A percentile compares a stretch with the other conserved stretches of the same genome.
Evolutionary conservation across 1,140 invertebrate species (phyloP).

Genomic region (Microplitis demolitor): DNA sequence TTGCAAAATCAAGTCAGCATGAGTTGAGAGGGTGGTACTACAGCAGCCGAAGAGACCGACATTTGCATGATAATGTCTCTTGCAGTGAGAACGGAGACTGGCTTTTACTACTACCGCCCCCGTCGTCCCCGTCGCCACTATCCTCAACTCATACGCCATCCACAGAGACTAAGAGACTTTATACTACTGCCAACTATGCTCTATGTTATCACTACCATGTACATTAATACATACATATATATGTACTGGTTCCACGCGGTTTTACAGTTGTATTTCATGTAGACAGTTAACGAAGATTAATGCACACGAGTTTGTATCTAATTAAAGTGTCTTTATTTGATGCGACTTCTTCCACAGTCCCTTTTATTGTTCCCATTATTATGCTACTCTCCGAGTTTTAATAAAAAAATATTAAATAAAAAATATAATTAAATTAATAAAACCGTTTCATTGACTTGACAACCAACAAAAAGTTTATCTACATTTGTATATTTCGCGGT

Average conservation of each 20-base stretch:
- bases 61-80: slow-evolving; percentile 17
- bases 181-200: not conserved
- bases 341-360: no score
- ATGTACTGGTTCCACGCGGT: no score
- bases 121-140: no score
- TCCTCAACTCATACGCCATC: not conserved
- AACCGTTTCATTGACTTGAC: no score
- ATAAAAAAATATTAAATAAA: no score
- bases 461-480: not conserved
- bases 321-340: no score
- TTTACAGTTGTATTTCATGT: not conserved
- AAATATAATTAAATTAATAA: no score
- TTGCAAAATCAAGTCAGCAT: not conserved
- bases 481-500: not conserved
- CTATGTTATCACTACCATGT: not conserved
- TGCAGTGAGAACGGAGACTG: slow-evolving; percentile 6
- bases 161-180: not conserved
- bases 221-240: not conserved
- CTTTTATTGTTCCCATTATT: no score
- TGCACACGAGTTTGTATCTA: not conserved
- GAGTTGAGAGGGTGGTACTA: not conserved
- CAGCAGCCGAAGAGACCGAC: not conserved
- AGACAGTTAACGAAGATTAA: not conserved
- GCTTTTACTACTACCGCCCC: not conserved
- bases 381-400: no score